A percentile compares a stretch with the other conserved stretches of the same genome.
Evolutionary conservation across 2,113 vertebrate genomes (phyloP).

Genomic region (Falco punctatus): DNA sequence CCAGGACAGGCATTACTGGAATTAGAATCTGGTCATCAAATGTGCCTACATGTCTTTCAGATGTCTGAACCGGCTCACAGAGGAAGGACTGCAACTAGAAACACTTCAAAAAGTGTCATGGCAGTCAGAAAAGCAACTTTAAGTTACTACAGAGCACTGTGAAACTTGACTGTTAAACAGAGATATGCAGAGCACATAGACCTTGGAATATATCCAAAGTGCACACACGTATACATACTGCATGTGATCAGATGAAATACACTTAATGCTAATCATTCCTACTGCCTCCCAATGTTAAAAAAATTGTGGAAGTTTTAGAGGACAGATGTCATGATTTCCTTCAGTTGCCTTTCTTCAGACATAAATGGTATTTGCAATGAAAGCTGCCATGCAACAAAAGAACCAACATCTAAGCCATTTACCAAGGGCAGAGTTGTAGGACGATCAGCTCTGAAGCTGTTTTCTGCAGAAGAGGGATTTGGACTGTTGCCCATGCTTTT

Average conservation of each 20-base stretch:
- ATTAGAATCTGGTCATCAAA: neutral
- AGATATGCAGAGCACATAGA: neutral
- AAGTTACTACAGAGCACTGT: neutral
- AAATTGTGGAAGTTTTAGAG: neutral
- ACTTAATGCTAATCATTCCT: neutral
- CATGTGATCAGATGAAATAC: neutral
- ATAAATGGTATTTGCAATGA: neutral
- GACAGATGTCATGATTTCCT: neutral
- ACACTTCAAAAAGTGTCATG: neutral
- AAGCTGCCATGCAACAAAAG: neutral
- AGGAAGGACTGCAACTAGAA: neutral
- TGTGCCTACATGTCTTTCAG: neutral
- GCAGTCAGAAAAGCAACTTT: neutral
- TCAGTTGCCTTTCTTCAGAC: neutral
- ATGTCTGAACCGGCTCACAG: neutral
- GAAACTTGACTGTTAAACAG: neutral
- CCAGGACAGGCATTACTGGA: neutral
- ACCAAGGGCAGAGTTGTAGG: slow-evolving; percentile 85
- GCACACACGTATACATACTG: rapidly evolving
- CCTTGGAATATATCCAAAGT: neutral
- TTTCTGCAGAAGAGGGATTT: slow-evolving; percentile 81
- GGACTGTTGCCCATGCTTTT: slow-evolving; percentile 84
- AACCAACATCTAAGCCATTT: slow-evolving; percentile 10
- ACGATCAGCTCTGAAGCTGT: slow-evolving; percentile 78
- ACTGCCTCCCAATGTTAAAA: neutral